Evolutionary conservation across 2,888 invertebrate species (phyloP), one percentile per base, ranked within the genome.

Genomic region (Napeogenes inachia): DNA sequence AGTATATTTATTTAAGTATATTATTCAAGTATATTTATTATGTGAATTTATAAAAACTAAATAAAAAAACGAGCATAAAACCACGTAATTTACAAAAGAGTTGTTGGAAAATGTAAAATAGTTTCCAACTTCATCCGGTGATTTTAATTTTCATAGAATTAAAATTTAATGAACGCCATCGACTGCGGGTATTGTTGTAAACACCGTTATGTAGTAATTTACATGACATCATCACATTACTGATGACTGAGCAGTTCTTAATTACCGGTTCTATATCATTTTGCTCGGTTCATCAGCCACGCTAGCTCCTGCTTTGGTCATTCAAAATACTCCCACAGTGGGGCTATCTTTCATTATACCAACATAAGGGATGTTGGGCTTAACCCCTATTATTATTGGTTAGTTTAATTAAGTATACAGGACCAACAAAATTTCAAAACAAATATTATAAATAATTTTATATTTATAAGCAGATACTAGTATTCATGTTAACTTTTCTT

Each of bases 161-260:
- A 80, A 80, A 84, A 79, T 84, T 84, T 82, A 84, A 85, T 85
- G 80, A 80, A 82, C 80, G 71, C 77, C 78, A 84, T 85, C 81
- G 82, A 80, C 74, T 79, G 74, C 75, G 75, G 78, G 75, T 78
- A 81, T 86, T 86, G 86, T 85, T 85, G 78, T 82, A 80, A 86
- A 80, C 81, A 84, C 76, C 72, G 69, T 72, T 72, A 69, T 73
- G 69, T 73, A 79, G 82, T 87, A 85, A 87, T 87, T 87, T 88
- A 85, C 85, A 85, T 82, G 80, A 74, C 80, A 79, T 84, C 85
- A 87, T 87, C 87, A 83, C 81, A 87, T 88, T 87, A 85, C 85
- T 82, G 85, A 87, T 89, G 89, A 89, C 87, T 84, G 88, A 85
- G 87, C 87, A 85, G 87, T 85, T 86, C 84, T 89, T 90, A 89